These are phyloP conservation scores for Cetonia aurata DNA, from an alignment of 2,888 invertebrate genomes.

Conservation along the genomic window DNA sequence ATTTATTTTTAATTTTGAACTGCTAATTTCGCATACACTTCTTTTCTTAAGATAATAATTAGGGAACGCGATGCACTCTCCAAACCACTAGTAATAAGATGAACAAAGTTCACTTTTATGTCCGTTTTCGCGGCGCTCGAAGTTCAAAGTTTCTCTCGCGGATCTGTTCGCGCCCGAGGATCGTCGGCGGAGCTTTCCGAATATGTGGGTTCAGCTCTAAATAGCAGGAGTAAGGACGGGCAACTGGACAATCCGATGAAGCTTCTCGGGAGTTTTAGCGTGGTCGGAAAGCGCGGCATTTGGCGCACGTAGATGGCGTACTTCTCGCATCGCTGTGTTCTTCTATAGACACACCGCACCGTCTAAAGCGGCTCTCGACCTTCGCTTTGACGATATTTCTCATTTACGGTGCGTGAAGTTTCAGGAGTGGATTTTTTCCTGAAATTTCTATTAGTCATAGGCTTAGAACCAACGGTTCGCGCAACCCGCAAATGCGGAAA, in stretches of 20 bases:
- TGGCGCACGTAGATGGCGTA: slow-evolving; percentile 9
- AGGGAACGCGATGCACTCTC: too few species aligned
- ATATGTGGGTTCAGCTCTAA: neutral
- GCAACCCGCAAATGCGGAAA: neutral
- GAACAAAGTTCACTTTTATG: too few species aligned
- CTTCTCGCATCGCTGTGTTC: neutral
- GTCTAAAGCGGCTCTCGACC: neutral
- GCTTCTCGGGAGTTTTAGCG: slow-evolving; percentile 5
- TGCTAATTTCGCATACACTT: too few species aligned
- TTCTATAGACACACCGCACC: too few species aligned
- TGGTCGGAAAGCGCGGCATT: neutral
- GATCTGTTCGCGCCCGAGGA: too few species aligned
- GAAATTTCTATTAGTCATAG: neutral
- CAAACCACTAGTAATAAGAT: too few species aligned
- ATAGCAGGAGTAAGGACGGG: slow-evolving; percentile 5
- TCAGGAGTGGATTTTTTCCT: neutral
- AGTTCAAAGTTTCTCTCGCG: too few species aligned
- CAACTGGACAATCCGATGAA: neutral
- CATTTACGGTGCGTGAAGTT: neutral
- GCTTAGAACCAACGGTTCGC: neutral
- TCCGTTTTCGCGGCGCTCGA: too few species aligned
- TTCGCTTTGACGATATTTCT: neutral
- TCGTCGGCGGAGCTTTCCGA: neutral
- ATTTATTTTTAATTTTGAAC: too few species aligned
- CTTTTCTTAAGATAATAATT: too few species aligned